Evolutionary conservation across 2,888 invertebrate genomes (phyloP).

Genomic region (Anorthoa munda): DNA sequence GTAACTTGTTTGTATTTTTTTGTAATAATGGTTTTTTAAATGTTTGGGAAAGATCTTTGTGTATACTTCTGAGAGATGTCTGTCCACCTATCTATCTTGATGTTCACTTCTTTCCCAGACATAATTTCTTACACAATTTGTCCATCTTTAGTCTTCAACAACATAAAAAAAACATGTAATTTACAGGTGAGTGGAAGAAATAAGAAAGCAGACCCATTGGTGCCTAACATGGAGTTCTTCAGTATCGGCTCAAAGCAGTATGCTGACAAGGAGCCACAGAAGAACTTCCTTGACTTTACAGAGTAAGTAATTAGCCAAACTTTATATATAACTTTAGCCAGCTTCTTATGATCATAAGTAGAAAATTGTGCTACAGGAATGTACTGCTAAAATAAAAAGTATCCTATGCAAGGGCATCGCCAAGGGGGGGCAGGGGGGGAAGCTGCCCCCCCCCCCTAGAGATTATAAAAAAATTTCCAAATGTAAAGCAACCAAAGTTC

Average conservation of each 20-base stretch:
- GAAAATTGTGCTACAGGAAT: too few species aligned
- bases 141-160: not conserved
- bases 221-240: conserved; percentile 84
- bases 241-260: conserved; percentile 81
- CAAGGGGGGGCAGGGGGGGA: too few species aligned
- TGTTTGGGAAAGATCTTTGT: not conserved
- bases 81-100: not conserved
- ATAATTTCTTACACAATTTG: not conserved
- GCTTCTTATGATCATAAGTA: too few species aligned
- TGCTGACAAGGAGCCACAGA: conserved; percentile 73
- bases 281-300: conserved; percentile 84
- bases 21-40: too few species aligned
- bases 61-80: not conserved
- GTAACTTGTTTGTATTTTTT: too few species aligned
- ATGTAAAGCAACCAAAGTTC: too few species aligned
- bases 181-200: conserved; percentile 77
- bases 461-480: too few species aligned
- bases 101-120: not conserved
- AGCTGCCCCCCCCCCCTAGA: too few species aligned
- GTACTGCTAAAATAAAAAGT: too few species aligned
- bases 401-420: too few species aligned
- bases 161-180: not conserved
- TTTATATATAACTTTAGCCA: too few species aligned
- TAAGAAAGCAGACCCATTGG: conserved; percentile 80
- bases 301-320: conserved; percentile 79